These are phyloP conservation scores for Blastobasis lacticolella DNA, from an alignment of 2,888 invertebrate species.

Conservation along the genomic window DNA sequence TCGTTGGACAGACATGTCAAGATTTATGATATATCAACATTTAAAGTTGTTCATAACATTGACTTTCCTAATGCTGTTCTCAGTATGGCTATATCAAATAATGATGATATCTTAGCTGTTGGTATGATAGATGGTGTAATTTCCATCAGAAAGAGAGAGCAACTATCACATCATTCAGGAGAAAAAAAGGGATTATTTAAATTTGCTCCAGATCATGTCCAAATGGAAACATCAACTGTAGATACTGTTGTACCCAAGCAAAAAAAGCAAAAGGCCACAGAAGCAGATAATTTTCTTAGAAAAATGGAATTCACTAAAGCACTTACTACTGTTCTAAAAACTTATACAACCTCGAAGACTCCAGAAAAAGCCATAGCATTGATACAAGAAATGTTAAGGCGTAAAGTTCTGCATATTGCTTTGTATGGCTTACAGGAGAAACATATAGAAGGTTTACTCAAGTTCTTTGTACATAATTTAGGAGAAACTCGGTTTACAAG, in stretches of 20 bases:
- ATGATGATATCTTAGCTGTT: slow-evolving; percentile 89
- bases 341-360: slow-evolving; percentile 72
- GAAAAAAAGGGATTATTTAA: slow-evolving; percentile 59
- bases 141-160: slow-evolving; percentile 86
- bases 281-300: slow-evolving; percentile 81
- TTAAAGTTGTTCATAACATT: slow-evolving; percentile 90
- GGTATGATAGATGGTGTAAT: slow-evolving; percentile 96
- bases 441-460: slow-evolving; percentile 78
- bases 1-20: slow-evolving; percentile 96
- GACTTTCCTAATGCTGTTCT: slow-evolving; percentile 93
- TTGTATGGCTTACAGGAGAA: slow-evolving; percentile 81
- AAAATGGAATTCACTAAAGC: slow-evolving; percentile 90
- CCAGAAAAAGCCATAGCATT: slow-evolving; percentile 88
- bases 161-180: slow-evolving; percentile 52
- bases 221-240: slow-evolving; percentile 26
- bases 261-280: slow-evolving; percentile 53
- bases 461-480: slow-evolving; percentile 83
- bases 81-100: slow-evolving; percentile 83
- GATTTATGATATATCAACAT: slow-evolving; percentile 90
- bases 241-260: slow-evolving; percentile 70
- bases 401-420: slow-evolving; percentile 84
- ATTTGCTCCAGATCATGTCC: slow-evolving; percentile 65
- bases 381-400: slow-evolving; percentile 89
- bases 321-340: slow-evolving; percentile 79
- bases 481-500: slow-evolving; percentile 84